Percentiles rank a stretch among this genome's conserved stretches.
Conservation (phyloP, 1,140 invertebrate species). For the Zophobas morio region DNA sequence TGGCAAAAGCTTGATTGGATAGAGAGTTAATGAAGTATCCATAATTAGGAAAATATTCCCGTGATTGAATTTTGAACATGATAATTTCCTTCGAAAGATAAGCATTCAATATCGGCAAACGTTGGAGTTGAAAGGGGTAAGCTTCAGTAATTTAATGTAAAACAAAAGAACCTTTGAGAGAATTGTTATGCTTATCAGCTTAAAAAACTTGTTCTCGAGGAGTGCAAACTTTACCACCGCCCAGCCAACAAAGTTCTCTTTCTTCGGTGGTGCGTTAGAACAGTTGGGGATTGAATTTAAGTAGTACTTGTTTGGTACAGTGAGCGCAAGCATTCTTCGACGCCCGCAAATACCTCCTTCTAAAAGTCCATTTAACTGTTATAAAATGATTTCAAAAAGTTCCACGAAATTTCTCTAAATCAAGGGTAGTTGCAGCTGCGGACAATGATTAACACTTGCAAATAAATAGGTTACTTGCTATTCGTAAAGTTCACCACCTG, state of each 20-base stretch:
- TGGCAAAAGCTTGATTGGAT: slow-evolving; percentile 28
- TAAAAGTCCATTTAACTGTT: too few relatives aligned
- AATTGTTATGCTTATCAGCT: slow-evolving; percentile 43
- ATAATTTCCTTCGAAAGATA: slow-evolving; percentile 14
- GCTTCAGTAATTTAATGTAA: slow-evolving; percentile 31
- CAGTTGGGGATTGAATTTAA: too few relatives aligned
- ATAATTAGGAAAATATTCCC: slow-evolving; percentile 34
- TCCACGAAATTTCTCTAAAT: too few relatives aligned
- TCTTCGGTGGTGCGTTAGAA: too few relatives aligned
- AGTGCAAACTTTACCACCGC: slow-evolving; percentile 25
- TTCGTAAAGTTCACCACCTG: slow-evolving; percentile 24
- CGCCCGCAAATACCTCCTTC: too few relatives aligned
- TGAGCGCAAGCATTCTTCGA: too few relatives aligned
- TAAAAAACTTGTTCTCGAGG: slow-evolving; percentile 40
- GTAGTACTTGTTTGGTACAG: too few relatives aligned
- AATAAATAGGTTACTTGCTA: too few relatives aligned
- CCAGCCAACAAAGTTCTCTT: too few relatives aligned
- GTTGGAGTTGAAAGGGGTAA: slow-evolving; percentile 18
- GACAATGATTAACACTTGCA: too few relatives aligned
- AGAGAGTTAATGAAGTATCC: slow-evolving; percentile 35
- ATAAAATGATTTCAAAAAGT: too few relatives aligned
- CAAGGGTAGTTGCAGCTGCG: too few relatives aligned
- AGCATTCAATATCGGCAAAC: slow-evolving; percentile 18
- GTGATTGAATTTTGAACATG: slow-evolving; percentile 36
- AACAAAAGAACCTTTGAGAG: slow-evolving; percentile 44